phyloP scores from a whole-genome alignment of 2,888 invertebrate species.

The Timema podura region DNA sequence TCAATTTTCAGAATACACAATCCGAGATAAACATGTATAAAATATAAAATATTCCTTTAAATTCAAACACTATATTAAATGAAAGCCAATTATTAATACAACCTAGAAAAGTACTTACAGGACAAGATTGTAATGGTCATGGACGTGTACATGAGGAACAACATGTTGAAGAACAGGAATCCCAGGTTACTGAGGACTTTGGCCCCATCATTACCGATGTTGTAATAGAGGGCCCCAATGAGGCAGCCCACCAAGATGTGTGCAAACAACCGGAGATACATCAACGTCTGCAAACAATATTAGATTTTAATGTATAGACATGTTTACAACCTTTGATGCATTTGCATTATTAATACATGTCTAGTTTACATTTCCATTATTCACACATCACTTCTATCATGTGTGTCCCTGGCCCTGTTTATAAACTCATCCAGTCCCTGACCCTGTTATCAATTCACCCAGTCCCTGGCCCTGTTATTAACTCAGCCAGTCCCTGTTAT shows the following conservation, averaged over 20 bases:
- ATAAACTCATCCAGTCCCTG: too few relatives aligned
- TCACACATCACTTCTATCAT: neutral
- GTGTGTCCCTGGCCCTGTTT: neutral
- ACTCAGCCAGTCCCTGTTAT: too few relatives aligned
- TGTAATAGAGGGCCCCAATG: constrained; percentile 92
- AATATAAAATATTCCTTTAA: too few relatives aligned
- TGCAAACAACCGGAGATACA: constrained; percentile 90
- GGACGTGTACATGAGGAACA: constrained; percentile 99
- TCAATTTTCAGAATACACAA: too few relatives aligned
- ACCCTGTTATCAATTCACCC: too few relatives aligned
- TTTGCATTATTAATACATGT: too few relatives aligned
- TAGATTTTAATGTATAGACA: neutral
- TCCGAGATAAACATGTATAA: too few relatives aligned
- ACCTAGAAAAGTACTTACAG: constrained; percentile 60
- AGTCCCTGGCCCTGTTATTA: too few relatives aligned
- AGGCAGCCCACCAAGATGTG: constrained; percentile 90
- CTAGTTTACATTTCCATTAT: too few relatives aligned
- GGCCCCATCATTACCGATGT: constrained; percentile 93
- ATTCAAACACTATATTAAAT: too few relatives aligned
- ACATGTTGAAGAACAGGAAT: constrained; percentile 96
- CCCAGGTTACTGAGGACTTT: constrained; percentile 95
- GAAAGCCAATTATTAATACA: too few relatives aligned
- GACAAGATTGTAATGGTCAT: constrained; percentile 98
- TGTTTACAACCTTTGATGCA: too few relatives aligned
- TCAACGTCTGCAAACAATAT: constrained; percentile 71